Percentiles rank a stretch among this genome's conserved stretches.
phyloP scores from a whole-genome alignment of 2,113 vertebrate species.

The Hylia prasina region DNA sequence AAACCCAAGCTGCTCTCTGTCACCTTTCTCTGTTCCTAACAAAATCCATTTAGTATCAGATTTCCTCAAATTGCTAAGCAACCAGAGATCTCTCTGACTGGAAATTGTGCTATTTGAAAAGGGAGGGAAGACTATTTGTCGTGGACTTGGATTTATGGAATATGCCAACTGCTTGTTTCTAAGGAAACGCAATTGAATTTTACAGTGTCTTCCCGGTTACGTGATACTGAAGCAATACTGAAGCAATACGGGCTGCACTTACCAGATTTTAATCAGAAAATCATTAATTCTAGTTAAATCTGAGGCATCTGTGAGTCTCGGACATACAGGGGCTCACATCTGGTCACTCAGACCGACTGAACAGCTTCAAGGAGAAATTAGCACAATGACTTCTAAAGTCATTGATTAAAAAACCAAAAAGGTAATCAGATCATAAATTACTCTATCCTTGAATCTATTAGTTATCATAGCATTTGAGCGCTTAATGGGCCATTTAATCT shows the following conservation, averaged over 20 bases:
- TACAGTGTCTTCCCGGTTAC: neutral
- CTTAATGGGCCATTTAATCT: slow-evolving; percentile 37
- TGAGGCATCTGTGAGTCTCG: neutral
- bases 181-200: neutral
- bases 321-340: neutral
- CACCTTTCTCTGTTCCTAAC: neutral
- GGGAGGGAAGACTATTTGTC: neutral
- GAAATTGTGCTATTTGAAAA: neutral
- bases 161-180: neutral
- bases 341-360: neutral
- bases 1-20: neutral
- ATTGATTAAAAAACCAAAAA: neutral
- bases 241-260: neutral
- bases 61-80: neutral
- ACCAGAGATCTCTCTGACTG: neutral
- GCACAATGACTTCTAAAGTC: neutral
- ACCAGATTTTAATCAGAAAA: neutral
- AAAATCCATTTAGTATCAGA: neutral
- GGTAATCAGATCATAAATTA: neutral
- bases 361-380: neutral
- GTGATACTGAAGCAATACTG: neutral
- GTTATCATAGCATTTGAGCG: neutral
- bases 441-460: neutral
- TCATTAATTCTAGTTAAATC: neutral
- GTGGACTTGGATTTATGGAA: neutral